Evolutionary conservation across 53 echinoderm and acorn worm genomes (phyloP).

Genomic region (Apostichopus leukothele): DNA sequence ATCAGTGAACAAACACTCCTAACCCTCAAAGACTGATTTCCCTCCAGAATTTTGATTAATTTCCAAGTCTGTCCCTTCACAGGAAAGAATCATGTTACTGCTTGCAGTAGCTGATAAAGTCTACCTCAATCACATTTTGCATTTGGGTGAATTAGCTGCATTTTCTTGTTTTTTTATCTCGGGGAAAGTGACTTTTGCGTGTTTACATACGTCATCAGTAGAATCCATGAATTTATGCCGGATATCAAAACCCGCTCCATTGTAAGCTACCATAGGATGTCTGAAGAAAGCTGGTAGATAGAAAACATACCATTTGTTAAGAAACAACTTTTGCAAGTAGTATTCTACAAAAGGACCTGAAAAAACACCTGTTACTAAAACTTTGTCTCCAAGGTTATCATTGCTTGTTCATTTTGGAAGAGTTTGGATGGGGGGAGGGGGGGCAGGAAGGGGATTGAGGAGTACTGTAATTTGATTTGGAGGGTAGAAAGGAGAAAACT

Average conservation of each 20-base stretch:
- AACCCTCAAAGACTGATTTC: slow-evolving; percentile 18
- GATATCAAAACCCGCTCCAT: background rate
- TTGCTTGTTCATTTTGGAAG: too few relatives aligned
- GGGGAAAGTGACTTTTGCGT: background rate
- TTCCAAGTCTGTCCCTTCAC: slow-evolving; percentile 2
- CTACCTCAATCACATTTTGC: slow-evolving; percentile 2
- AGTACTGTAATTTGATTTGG: too few relatives aligned
- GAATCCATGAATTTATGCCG: background rate
- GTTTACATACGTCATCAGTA: slow-evolving; percentile 1
- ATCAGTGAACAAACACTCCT: slow-evolving; percentile 7
- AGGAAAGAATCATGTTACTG: slow-evolving; percentile 3
- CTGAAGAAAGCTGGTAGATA: too few relatives aligned
- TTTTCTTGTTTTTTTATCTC: background rate
- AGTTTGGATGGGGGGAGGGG: too few relatives aligned
- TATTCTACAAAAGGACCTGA: too few relatives aligned
- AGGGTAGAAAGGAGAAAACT: too few relatives aligned
- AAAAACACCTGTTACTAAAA: too few relatives aligned
- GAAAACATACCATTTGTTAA: too few relatives aligned
- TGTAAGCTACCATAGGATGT: too few relatives aligned
- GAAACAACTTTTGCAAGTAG: too few relatives aligned
- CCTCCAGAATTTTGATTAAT: slow-evolving; percentile 18
- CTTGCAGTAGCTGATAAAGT: background rate
- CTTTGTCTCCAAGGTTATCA: too few relatives aligned
- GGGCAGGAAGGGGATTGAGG: too few relatives aligned
- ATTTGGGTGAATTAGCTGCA: background rate